Base-by-base conservation (phyloP, 2,113 vertebrate species). In the Anas platyrhynchos region DNA sequence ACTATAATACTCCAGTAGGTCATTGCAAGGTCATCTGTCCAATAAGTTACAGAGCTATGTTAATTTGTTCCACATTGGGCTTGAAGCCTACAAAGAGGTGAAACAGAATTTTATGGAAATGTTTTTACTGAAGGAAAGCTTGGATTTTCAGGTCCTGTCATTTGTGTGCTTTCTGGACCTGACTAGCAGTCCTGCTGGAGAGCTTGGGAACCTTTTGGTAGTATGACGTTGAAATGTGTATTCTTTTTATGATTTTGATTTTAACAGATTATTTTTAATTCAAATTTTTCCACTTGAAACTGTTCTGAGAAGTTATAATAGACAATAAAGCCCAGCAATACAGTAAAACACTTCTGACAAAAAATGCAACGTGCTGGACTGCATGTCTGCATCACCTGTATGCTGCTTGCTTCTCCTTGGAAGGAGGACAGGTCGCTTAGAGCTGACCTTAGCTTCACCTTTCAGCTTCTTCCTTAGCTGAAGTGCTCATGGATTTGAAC, bases 21-120 rank as follows among this genome's bases (percentile, higher is more conserved):
- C 76, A 75, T 23, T 29, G 59, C 44, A 75, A 92, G 90, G 88
- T 92, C 92, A 96, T 55, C 80, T 93, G 48, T 86, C 69, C 93
- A 76, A 16, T 73, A 88, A 91, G 62, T 76, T 55, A 31, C 68
- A 86, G 71, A 79, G 20, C 65, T 83, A 20, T 65, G 80, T 82
- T 96, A 92, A 92, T 96, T 93, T 93, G 73, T 95, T 96, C 91
- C 88, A 94, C 7, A 17, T 87, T 86, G 80, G 73, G 41, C 26
- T 78, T 86, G 38, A 93, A 44, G 36, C 27, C 54, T 86, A 9
- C 44, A 48, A 81, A 58, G 68, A 84, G 31, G 48, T 84, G 83
- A 75, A 83, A 76, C 6, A 54, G n/a, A 29, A 78, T 61, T 73
- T 48, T 58, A 65, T 76, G 25, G 65, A 44, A 92, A 84, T 12